Evolutionary conservation across 2,888 invertebrate genomes (phyloP).

Genomic region (Chymomyza amoena): DNA sequence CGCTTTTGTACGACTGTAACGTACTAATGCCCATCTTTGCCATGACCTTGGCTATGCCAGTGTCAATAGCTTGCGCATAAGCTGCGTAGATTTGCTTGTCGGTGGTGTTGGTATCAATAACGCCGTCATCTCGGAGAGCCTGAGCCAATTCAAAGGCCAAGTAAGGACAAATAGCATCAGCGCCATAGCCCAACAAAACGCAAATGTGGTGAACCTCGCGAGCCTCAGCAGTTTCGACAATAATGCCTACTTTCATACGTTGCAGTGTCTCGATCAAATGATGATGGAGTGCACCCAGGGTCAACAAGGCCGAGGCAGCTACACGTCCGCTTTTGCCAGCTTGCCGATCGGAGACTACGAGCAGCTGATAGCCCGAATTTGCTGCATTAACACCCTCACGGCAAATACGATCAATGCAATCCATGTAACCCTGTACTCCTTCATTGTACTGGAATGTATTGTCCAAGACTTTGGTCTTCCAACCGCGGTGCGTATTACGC

Average conservation of each 20-base stretch:
- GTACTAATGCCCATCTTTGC: slow-evolving; percentile 99
- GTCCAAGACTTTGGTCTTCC: slow-evolving; percentile 93
- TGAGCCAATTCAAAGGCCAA: slow-evolving; percentile 95
- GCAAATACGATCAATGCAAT: slow-evolving; percentile 89
- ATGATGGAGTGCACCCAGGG: slow-evolving; percentile 96
- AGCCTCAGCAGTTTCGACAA: slow-evolving; percentile 97
- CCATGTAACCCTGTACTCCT: slow-evolving; percentile 87
- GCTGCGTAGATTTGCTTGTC: slow-evolving; percentile 91
- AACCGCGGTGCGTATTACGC: slow-evolving; percentile 89
- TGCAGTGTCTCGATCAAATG: slow-evolving; percentile 95
- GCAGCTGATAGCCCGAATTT: slow-evolving; percentile 86
- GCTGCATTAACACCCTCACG: slow-evolving; percentile 90
- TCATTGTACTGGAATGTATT: slow-evolving; percentile 90
- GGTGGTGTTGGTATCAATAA: slow-evolving; percentile 86
- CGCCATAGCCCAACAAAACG: slow-evolving; percentile 95
- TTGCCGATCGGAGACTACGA: slow-evolving; percentile 91
- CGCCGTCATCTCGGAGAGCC: slow-evolving; percentile 90
- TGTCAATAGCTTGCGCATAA: slow-evolving; percentile 94
- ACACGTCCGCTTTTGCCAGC: slow-evolving; percentile 82
- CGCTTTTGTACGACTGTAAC: slow-evolving; percentile 98
- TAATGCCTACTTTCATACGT: slow-evolving; percentile 96
- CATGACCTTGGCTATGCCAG: slow-evolving; percentile 96
- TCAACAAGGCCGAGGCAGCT: slow-evolving; percentile 90
- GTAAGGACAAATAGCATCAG: slow-evolving; percentile 98
- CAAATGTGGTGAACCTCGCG: slow-evolving; percentile 98